A percentile compares a stretch with the other conserved stretches of the same genome.
phyloP scores from a whole-genome alignment of 1,140 invertebrate species.

The Drosophila serrata region DNA sequence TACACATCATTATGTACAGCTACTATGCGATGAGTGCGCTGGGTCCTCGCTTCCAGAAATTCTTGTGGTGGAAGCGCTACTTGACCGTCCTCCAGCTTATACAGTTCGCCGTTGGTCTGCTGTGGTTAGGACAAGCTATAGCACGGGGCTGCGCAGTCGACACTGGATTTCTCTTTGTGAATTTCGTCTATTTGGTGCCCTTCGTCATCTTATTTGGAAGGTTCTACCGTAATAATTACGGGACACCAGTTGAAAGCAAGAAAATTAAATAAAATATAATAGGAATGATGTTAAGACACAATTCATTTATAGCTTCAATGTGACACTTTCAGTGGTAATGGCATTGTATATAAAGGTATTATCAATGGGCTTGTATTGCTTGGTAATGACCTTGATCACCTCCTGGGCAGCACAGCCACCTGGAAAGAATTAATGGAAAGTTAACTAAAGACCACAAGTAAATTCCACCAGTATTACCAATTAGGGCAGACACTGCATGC shows the following conservation, averaged over 20 bases:
- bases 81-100: constrained; percentile 92
- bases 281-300: constrained; percentile 2
- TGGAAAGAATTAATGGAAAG: constrained; percentile 60
- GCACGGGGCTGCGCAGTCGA: constrained; percentile 54
- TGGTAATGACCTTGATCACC: constrained; percentile 98
- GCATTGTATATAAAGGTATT: constrained; percentile 99
- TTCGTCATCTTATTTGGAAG: constrained; percentile 69
- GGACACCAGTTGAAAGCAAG: neutral
- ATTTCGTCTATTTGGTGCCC: constrained; percentile 62
- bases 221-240: constrained; percentile 65
- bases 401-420: constrained; percentile 98
- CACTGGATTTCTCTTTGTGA: constrained; percentile 40
- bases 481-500: constrained; percentile 97
- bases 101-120: constrained; percentile 64
- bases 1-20: constrained; percentile 97
- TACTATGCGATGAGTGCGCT: constrained; percentile 95
- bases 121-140: constrained; percentile 56
- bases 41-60: constrained; percentile 91
- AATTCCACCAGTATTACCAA: constrained; percentile 87
- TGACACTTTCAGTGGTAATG: constrained; percentile 93
- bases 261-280: neutral
- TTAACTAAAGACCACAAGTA: neutral
- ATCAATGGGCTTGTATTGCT: constrained; percentile 98
- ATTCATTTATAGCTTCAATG: constrained; percentile 85
- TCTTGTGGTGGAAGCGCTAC: constrained; percentile 98